Evolutionary conservation across 2,113 vertebrate species (phyloP).

Genomic region (Muntiacus reevesi): DNA sequence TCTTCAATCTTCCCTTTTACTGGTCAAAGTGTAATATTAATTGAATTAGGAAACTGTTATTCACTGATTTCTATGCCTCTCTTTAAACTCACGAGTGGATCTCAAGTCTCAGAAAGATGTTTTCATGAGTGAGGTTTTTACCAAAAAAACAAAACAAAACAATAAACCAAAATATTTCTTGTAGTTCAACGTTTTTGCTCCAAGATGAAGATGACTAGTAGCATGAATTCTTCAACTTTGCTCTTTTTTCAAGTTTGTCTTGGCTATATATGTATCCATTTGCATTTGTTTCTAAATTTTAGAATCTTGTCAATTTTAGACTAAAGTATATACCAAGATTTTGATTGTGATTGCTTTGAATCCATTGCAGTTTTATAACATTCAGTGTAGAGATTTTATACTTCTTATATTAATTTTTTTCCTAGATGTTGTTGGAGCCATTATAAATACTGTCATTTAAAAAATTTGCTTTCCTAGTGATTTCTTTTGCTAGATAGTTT

Average conservation of each 20-base stretch:
- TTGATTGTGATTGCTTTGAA: neutral
- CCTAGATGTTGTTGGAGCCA: neutral
- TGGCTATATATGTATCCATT: neutral
- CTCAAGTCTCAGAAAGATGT: neutral
- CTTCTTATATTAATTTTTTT: neutral
- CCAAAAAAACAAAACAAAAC: neutral
- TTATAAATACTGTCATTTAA: neutral
- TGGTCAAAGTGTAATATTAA: neutral
- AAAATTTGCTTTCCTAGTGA: neutral
- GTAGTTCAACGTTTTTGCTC: accelerated
- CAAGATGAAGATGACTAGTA: neutral
- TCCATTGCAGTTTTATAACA: neutral
- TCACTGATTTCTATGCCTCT: neutral
- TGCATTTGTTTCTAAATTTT: neutral
- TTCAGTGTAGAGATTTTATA: neutral
- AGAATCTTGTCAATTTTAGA: neutral
- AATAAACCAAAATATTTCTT: neutral
- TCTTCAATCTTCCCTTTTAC: neutral
- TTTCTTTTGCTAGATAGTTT: neutral
- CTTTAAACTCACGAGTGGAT: neutral
- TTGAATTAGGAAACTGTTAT: neutral
- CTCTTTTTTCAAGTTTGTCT: neutral
- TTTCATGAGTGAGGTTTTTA: neutral
- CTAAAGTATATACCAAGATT: neutral
- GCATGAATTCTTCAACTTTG: neutral